Percentiles rank a stretch among this genome's conserved stretches.
Conservation (phyloP, 2,888 invertebrate genomes). For the Oegoconia quadripuncta region DNA sequence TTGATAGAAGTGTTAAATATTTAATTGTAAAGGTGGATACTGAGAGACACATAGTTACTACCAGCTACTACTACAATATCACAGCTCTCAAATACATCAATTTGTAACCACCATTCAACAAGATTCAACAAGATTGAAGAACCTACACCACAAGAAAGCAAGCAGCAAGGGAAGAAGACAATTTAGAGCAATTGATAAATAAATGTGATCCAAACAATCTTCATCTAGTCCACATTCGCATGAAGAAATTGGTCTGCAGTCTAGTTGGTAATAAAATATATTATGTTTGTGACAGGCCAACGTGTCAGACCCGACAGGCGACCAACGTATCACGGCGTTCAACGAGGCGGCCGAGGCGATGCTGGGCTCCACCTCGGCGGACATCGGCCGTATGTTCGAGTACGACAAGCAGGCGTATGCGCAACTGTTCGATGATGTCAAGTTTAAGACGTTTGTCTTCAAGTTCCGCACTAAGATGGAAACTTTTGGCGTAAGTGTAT, state of each 20-base stretch:
- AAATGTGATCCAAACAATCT: no score
- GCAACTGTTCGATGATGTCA: constrained; percentile 84
- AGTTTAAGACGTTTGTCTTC: constrained; percentile 89
- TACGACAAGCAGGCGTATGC: constrained; percentile 82
- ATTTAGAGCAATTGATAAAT: no score
- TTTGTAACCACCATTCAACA: no score
- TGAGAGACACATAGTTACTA: no score
- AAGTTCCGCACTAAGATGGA: constrained; percentile 94
- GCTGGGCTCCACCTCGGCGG: constrained; percentile 84
- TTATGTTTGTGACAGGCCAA: constrained; percentile 80
- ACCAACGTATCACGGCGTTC: constrained; percentile 95
- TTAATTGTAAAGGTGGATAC: no score
- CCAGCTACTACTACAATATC: no score
- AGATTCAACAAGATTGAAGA: no score
- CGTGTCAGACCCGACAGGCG: constrained; percentile 92
- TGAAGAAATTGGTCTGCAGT: background rate
- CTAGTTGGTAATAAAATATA: background rate
- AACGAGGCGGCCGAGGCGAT: constrained; percentile 89
- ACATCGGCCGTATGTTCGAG: constrained; percentile 87
- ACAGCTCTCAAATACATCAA: no score
- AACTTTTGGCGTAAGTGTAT: constrained; percentile 88
- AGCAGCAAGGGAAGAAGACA: no score
- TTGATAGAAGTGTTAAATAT: no score
- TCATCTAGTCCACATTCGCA: no score
- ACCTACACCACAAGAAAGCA: no score